Evolutionary conservation across 1,140 invertebrate species (phyloP).

Genomic region (Drosophila pruinosa): DNA sequence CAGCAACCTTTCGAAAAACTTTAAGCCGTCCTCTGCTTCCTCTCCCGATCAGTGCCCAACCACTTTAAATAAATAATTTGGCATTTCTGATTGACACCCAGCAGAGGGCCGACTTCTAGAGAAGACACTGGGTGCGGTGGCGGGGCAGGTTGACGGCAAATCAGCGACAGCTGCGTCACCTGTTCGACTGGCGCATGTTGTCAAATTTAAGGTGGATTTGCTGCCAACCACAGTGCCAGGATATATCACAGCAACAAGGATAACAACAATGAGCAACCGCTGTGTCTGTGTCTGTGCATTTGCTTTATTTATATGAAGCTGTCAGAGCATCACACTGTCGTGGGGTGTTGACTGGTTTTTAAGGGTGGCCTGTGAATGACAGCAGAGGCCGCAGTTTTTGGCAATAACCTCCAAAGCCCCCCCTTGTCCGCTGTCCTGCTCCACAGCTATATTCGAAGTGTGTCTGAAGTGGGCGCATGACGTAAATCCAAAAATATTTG

Average conservation of each 20-base stretch:
- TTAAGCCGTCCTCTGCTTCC: conserved; percentile 28
- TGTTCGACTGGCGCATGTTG: conserved; percentile 59
- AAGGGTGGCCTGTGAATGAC: conserved; percentile 39
- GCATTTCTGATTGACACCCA: conserved; percentile 59
- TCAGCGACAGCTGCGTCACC: conserved; percentile 60
- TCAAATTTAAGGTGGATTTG: conserved; percentile 79
- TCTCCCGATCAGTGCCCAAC: background rate
- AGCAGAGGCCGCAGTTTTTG: conserved; percentile 34
- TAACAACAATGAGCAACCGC: conserved; percentile 1
- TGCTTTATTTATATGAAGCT: conserved; percentile 77
- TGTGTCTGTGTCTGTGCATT: conserved; percentile 48
- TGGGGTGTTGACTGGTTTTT: background rate
- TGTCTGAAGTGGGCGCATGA: background rate
- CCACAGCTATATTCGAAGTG: background rate
- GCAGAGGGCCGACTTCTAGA: background rate
- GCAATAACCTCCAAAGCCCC: background rate
- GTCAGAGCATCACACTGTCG: conserved; percentile 44
- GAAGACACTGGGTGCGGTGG: background rate
- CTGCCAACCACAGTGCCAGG: conserved; percentile 59
- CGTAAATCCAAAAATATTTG: background rate
- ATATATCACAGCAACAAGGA: conserved; percentile 18
- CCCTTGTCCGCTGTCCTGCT: background rate
- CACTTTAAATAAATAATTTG: conserved; percentile 58
- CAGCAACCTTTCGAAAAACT: conserved; percentile 15
- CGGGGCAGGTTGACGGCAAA: conserved; percentile 25